phyloP scores from a whole-genome alignment of 30 jellyfish, hydroid and myxozoan species.

The Morbakka virulenta region DNA sequence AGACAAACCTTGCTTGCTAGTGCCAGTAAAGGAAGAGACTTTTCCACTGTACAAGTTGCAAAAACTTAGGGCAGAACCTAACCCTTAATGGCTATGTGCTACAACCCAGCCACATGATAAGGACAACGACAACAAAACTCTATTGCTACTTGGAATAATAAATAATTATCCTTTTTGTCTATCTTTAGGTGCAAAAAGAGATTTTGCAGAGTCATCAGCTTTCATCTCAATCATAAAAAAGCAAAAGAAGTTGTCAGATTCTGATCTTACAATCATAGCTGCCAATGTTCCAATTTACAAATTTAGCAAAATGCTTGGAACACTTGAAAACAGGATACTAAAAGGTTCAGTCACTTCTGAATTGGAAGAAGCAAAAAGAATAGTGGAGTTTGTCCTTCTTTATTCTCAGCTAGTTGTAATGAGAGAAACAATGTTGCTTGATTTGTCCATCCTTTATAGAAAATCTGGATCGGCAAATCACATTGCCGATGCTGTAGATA shows the following conservation, averaged over 20 bases:
- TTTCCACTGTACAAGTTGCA: too few relatives aligned
- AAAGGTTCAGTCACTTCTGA: neutral
- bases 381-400: neutral
- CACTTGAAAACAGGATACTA: neutral
- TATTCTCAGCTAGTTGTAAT: neutral
- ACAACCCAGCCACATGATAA: too few relatives aligned
- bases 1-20: too few relatives aligned
- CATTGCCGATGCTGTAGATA: neutral
- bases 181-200: neutral
- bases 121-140: too few relatives aligned
- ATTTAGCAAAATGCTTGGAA: neutral
- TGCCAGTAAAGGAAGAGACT: too few relatives aligned
- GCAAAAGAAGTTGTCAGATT: neutral
- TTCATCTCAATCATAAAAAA: neutral
- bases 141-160: too few relatives aligned
- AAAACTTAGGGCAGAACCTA: too few relatives aligned
- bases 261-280: neutral
- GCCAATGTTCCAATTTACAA: neutral
- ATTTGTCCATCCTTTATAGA: neutral
- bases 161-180: too few relatives aligned
- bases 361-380: neutral
- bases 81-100: too few relatives aligned
- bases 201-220: neutral
- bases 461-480: neutral
- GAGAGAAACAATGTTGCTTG: neutral